Base-by-base conservation (phyloP, 2,888 invertebrate genomes). In the Harpalus rufipes region DNA sequence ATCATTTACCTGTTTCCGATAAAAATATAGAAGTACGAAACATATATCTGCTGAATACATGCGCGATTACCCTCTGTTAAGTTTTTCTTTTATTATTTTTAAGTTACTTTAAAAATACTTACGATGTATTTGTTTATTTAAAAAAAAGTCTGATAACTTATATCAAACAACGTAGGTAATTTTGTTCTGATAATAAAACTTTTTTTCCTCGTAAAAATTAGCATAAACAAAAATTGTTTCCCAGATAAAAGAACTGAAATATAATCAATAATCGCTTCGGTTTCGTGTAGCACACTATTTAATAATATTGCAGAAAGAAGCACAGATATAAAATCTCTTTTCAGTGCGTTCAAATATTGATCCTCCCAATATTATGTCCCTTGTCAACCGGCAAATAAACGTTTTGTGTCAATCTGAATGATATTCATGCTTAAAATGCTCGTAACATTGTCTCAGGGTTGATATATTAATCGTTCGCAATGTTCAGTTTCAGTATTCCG, bases 251-350 rank as follows among this genome's bases (percentile, higher is more conserved):
- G 63, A 63, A 63, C 18, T 18, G 68, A 51, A 65, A 81, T 65
- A 63, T 18, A 81, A 81, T 81, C 81, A 65, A 81, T 81, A 51
- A 68, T 65, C 68, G 81, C 25, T 25, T 58, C 59, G 18, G 81
- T 65, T 81, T 81, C 81, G 81, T 81, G 81, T 63, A 68, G 81
- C 68, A 81, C 56, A 63, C 81, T 68, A 81, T 81, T 81, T 81
- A 65, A 65, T 44, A 65, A 56, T 81, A 81, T 65, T 68, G 68
- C 81, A 81, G 68, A 81, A 63, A 21, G 21, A 18, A 63, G 18
- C 18, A 25, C 21, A 81, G 81, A 81, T 68, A 81, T 81, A 81
- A 81, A 81, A 81, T 63, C 51, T 25, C 32, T 51, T 61, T 25
- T 32, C 32, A 32, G 72, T 72, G 68, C 51, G 63, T 81, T 25